A percentile compares a stretch with the other conserved stretches of the same genome.
These are phyloP conservation scores for Tinamus major DNA, from an alignment of 2,797 vertebrate genomes.

Conservation along the genomic window DNA sequence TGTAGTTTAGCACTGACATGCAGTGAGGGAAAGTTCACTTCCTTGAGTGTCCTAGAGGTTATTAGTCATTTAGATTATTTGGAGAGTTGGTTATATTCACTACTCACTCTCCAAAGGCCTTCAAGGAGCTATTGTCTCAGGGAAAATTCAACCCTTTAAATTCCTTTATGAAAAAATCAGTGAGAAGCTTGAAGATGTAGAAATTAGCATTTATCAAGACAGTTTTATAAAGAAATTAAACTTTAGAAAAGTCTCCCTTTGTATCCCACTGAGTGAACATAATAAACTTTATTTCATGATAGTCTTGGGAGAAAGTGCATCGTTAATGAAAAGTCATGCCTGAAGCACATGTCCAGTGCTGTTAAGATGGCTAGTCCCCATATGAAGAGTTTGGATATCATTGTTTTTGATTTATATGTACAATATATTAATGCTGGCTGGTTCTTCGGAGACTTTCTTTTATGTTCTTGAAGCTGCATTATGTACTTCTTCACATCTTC, in stretches of 20 bases:
- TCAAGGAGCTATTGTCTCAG: conserved; percentile 33
- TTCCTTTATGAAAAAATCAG: conserved; percentile 55
- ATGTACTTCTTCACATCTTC: neutral
- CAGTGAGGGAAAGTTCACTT: conserved; percentile 21
- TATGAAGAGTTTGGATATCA: conserved; percentile 10
- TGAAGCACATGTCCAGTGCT: conserved; percentile 13
- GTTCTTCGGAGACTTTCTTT: conserved; percentile 21
- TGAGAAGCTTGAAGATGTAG: conserved; percentile 27
- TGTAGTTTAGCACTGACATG: neutral
- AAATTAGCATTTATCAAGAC: conserved; percentile 8
- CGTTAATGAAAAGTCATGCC: conserved; percentile 37
- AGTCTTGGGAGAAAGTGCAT: conserved; percentile 36
- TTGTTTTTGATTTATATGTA: conserved; percentile 54
- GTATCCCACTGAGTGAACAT: neutral
- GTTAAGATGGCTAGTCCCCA: conserved; percentile 20
- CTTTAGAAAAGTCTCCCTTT: conserved; percentile 16
- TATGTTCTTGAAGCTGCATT: neutral
- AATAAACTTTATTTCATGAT: conserved; percentile 44
- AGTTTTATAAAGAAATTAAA: conserved; percentile 25
- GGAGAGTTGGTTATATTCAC: conserved; percentile 37
- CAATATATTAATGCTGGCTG: neutral
- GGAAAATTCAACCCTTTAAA: conserved; percentile 41
- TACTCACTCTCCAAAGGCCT: neutral
- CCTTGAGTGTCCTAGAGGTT: conserved; percentile 27
- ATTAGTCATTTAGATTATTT: conserved; percentile 43